phyloP scores from a whole-genome alignment of 1,140 invertebrate genomes.

The Bombus ignitus region DNA sequence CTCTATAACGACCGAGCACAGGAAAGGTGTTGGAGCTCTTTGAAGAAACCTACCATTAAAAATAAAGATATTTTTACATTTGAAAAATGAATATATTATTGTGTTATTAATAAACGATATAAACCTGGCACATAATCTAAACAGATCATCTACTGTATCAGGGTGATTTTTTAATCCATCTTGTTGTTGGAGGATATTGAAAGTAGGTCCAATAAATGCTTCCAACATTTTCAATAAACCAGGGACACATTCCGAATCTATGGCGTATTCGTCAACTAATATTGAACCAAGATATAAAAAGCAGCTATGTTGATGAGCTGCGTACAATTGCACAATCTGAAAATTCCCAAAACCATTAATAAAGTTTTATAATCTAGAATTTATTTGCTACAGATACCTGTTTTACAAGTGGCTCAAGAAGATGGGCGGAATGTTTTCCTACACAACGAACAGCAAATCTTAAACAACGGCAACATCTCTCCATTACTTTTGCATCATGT shows the following conservation, averaged over 20 bases:
- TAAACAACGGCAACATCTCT: constrained; percentile 94
- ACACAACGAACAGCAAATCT: constrained; percentile 95
- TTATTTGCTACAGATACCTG: constrained; percentile 82
- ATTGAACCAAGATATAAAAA: constrained; percentile 97
- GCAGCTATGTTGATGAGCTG: constrained; percentile 93
- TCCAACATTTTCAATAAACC: constrained; percentile 94
- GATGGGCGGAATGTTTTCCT: constrained; percentile 88
- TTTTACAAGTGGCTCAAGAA: constrained; percentile 92
- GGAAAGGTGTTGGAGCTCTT: constrained; percentile 90
- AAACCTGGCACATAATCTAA: constrained; percentile 91
- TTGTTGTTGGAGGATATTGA: constrained; percentile 89
- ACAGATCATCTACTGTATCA: constrained; percentile 98
- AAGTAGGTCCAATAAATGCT: constrained; percentile 93
- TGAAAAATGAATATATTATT: neutral
- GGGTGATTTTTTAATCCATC: constrained; percentile 94
- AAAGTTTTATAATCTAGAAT: neutral
- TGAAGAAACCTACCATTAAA: constrained; percentile 90
- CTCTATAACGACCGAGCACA: constrained; percentile 88
- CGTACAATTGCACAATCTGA: constrained; percentile 93
- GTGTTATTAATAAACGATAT: constrained; percentile 4
- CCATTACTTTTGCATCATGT: constrained; percentile 93
- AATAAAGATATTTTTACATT: constrained; percentile 8
- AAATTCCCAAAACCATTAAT: constrained; percentile 40
- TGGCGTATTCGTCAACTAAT: constrained; percentile 96
- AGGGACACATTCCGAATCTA: constrained; percentile 86